These are phyloP conservation scores for Bujurquina vittata DNA, from an alignment of 2,113 vertebrate genomes.

Conservation along the genomic window DNA sequence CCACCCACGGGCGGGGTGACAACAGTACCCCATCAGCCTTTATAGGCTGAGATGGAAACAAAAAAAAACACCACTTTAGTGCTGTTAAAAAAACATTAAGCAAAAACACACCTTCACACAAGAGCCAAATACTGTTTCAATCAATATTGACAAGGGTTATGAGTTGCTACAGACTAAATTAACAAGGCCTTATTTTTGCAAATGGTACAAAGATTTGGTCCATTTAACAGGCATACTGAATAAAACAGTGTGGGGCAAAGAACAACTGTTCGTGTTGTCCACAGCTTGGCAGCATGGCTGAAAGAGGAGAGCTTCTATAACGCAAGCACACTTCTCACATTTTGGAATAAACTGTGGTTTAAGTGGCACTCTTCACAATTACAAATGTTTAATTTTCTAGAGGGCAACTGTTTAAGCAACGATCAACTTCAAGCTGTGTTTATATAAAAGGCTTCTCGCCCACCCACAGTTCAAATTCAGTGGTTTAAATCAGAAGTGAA, in stretches of 20 bases:
- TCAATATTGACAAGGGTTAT: neutral
- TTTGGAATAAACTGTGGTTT: neutral
- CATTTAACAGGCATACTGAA: slow-evolving; percentile 3
- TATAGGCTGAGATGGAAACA: too few relatives aligned
- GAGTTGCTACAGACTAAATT: neutral
- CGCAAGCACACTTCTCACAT: neutral
- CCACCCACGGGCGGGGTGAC: too few relatives aligned
- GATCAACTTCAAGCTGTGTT: slow-evolving; percentile 5
- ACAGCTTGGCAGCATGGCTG: neutral
- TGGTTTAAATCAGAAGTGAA: neutral
- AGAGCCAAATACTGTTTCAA: neutral
- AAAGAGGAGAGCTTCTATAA: neutral
- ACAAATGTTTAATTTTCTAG: slow-evolving; percentile 9
- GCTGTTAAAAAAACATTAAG: neutral
- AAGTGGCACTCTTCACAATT: slow-evolving; percentile 2
- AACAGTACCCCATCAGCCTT: too few relatives aligned
- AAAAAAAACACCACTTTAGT: neutral
- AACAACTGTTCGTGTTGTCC: neutral
- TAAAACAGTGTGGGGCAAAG: neutral
- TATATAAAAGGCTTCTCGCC: neutral
- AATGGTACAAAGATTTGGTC: neutral
- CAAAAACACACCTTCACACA: neutral
- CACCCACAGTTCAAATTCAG: neutral
- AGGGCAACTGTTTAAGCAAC: neutral
- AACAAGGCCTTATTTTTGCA: slow-evolving; percentile 22